A percentile compares a stretch with the other conserved stretches of the same genome.
phyloP scores from a whole-genome alignment of 1,140 invertebrate genomes.

The Maconellicoccus hirsutus region DNA sequence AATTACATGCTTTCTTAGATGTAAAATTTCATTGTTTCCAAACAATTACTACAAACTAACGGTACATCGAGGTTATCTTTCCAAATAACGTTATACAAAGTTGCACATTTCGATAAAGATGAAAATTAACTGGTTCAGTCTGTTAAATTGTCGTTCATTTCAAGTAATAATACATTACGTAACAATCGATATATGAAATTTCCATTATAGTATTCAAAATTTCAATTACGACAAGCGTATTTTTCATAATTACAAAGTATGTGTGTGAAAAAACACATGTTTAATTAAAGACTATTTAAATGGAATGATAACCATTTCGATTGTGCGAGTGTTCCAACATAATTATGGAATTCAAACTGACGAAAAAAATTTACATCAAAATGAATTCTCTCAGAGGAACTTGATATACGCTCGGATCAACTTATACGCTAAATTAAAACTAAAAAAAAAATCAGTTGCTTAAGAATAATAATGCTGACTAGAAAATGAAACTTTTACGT shows the following conservation, averaged over 20 bases:
- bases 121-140: conserved; percentile 2
- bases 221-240: too few relatives aligned
- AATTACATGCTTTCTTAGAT: conserved; percentile 5
- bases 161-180: not conserved
- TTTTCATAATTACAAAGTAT: not conserved
- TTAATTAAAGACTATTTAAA: not conserved
- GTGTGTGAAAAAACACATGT: not conserved
- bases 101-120: not conserved
- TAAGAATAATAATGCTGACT: conserved; percentile 5
- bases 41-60: not conserved
- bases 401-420: not conserved
- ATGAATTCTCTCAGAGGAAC: not conserved
- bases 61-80: not conserved
- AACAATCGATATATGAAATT: not conserved
- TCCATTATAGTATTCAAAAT: not conserved
- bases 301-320: not conserved
- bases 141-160: not conserved
- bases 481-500: not conserved
- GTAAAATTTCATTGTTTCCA: conserved; percentile 3
- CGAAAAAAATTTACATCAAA: not conserved
- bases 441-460: not conserved
- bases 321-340: not conserved
- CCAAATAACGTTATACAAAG: not conserved
- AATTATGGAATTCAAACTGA: not conserved
- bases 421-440: not conserved